A percentile compares a stretch with the other conserved stretches of the same genome.
Conservation (phyloP, 1,140 invertebrate genomes). For the Magallana ariakensis region DNA sequence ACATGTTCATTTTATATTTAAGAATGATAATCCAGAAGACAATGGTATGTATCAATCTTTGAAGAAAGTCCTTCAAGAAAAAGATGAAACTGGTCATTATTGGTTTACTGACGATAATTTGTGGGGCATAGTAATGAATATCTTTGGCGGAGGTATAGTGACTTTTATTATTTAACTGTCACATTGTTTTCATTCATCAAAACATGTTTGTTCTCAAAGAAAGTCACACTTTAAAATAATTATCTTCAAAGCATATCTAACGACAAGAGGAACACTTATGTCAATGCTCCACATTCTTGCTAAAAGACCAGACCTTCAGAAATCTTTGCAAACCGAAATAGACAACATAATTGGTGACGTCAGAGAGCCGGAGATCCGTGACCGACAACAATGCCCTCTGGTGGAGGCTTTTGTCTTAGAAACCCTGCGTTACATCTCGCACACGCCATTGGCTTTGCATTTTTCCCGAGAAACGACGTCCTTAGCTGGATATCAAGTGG, state of each 20-base stretch:
- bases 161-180: too few relatives aligned
- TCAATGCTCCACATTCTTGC: background rate
- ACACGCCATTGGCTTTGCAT: constrained; percentile 18
- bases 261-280: constrained; percentile 26
- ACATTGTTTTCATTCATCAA: background rate
- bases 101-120: background rate
- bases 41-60: background rate
- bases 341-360: constrained; percentile 13
- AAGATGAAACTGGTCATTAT: background rate
- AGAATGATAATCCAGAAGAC: background rate
- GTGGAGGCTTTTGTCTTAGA: constrained; percentile 19
- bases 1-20: too few relatives aligned
- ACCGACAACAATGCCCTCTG: constrained; percentile 17
- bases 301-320: constrained; percentile 23
- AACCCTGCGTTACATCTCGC: constrained; percentile 31
- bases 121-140: background rate
- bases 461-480: background rate
- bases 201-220: background rate
- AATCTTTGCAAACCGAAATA: constrained; percentile 21
- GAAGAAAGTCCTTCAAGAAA: background rate
- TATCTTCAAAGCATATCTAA: background rate
- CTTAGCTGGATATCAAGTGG: background rate
- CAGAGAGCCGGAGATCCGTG: constrained; percentile 11
- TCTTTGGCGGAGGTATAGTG: background rate
- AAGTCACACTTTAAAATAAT: background rate